Evolutionary conservation across 2,888 invertebrate species (phyloP).

Genomic region (Podotricha telesiphe): DNA sequence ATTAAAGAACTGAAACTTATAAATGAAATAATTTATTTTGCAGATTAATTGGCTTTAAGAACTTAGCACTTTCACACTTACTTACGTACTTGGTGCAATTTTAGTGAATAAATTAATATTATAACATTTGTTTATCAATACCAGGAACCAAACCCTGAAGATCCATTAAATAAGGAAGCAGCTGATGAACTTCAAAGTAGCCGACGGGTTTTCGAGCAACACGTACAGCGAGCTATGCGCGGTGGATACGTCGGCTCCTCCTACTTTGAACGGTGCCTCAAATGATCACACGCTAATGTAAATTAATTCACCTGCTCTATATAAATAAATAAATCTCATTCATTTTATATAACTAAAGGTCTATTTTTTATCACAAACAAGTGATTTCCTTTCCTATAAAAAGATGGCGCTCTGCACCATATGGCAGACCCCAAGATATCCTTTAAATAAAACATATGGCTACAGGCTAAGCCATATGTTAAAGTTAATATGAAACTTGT

Average conservation of each 20-base stretch:
- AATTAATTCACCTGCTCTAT: conserved; percentile 66
- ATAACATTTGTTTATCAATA: conserved; percentile 36
- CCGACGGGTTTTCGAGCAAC: conserved; percentile 96
- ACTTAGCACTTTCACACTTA: no score
- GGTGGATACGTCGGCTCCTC: conserved; percentile 97
- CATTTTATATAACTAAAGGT: conserved; percentile 52
- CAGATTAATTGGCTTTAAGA: no score
- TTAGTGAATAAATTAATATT: background rate
- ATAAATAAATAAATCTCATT: conserved; percentile 79
- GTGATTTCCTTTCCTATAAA: conserved; percentile 14
- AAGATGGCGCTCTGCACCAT: conserved; percentile 36
- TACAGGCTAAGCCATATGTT: background rate
- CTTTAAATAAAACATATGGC: conserved; percentile 33
- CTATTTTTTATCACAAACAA: conserved; percentile 19
- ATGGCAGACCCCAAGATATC: background rate
- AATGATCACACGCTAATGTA: conserved; percentile 85
- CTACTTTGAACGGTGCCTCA: conserved; percentile 98
- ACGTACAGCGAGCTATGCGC: conserved; percentile 97
- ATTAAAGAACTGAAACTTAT: no score
- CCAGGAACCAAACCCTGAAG: conserved; percentile 99
- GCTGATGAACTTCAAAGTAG: conserved; percentile 98
- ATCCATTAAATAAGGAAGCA: conserved; percentile 98
- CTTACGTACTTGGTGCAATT: no score
- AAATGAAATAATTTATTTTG: no score
- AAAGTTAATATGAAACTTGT: background rate